Evolutionary conservation across 2,888 invertebrate genomes (phyloP), one percentile per base, ranked within the genome.

Genomic region (Acleris sparsana): DNA sequence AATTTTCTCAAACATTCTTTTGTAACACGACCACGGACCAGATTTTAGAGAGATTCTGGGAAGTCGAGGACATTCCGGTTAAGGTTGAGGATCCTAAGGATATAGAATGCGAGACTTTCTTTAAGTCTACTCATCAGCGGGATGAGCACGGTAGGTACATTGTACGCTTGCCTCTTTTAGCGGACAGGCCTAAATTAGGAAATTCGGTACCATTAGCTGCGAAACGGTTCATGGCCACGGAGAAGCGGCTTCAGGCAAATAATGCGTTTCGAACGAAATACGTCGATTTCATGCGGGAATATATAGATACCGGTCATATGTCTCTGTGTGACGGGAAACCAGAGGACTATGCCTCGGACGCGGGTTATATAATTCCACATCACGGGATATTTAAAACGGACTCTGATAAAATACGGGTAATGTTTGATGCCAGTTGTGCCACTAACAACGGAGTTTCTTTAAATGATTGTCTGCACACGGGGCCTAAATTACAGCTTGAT

Each of bases 211-310:
- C 33, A 39, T 18, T 53, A 11, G 53, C 53, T n/a, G 13, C 22
- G 25, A 57, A 57, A n/a, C 44, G 57, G 25, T 57, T 57, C 17
- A 25, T 46, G 11, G 25, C n/a, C 11, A 20, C 46, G 44, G 57
- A 57, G 22, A 57, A 57, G n/a, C 57, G 57, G 25, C n/a, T 57
- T 16, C 57, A 57, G 20, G 16, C 16, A 5, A 46, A 57, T n/a
- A n/a, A 20, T 6, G n/a, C 7, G 5, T 25, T 57, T 22, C 16
- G 44, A 5, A 5, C 6, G 4, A 46, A 57, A 46, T 57, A 57
- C 25, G n/a, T 46, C 0, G 25, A 17, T 2, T 57, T 57, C 25
- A 58, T 48, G 48, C 58, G 48, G 6, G 58, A 48, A 18, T 48
- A 58, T 57, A 6, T 46, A 9, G 29, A 7, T 5, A 58, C 48